Evolutionary conservation across 1,140 invertebrate genomes (phyloP), one percentile per base, ranked within the genome.

Genomic region (Leptinotarsa lineolata): DNA sequence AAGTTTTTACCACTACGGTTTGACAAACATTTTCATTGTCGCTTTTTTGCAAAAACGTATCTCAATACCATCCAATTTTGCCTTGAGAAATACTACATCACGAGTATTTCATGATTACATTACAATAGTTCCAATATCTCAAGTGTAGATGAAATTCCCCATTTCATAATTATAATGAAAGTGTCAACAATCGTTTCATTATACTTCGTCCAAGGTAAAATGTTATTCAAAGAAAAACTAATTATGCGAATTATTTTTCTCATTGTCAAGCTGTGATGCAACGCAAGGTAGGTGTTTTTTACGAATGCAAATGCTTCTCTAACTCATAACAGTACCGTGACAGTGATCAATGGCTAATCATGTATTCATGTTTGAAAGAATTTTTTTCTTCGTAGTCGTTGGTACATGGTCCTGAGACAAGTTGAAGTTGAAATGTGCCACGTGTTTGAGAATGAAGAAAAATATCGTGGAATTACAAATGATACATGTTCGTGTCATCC

Each of bases 271-370:
- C 20, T 48, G 58, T 21, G 39, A 59, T 59, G 68, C 15, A 59
- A 46, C 58, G 54, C 54, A 58, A 30, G 16, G 16, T 18, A 46
- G 54, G 12, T 18, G 6, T 68, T 69, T 68, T 69, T 69, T 24
- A 69, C 13, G 68, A 15, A 39, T n/a, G 22, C 54, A 48, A 54
- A 54, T 54, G 48, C 48, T 20, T 69, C 59, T 69, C 68, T 46
- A 69, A 46, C 68, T 24, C 45, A 24, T 69, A 58, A 58, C 18
- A 69, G 68, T 58, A 69, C 20, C 58, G 13, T 69, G 68, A 69
- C 68, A 59, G 39, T 69, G 68, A 69, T 69, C 68, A 69, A 69
- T 69, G 16, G 68, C 20, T 30, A 16, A 69, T 69, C 46, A 69
- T 71, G 44, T 44, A 64, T 64, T 54, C 48, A 54, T 54, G 48